A percentile compares a stretch with the other conserved stretches of the same genome.
These are phyloP conservation scores for Pelobates cultripes DNA, from an alignment of 2,797 vertebrate species.

Conservation along the genomic window DNA sequence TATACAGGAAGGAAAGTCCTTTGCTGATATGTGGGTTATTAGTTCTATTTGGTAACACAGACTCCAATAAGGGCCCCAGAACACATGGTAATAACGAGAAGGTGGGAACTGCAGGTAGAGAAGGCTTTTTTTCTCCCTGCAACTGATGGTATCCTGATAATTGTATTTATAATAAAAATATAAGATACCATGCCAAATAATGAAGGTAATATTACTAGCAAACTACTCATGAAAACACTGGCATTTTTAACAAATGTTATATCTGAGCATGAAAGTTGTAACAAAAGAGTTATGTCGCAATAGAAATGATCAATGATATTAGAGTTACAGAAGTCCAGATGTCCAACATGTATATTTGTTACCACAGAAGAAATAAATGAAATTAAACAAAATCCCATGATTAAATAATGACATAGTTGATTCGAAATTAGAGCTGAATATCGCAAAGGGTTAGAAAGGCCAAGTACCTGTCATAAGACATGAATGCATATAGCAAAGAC, in stretches of 20 bases:
- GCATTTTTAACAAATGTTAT: constrained; percentile 50
- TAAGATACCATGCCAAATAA: constrained; percentile 48
- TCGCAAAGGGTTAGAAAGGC: constrained; percentile 15
- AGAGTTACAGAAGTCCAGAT: constrained; percentile 56
- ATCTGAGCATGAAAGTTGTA: constrained; percentile 56
- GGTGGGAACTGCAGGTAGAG: constrained; percentile 37
- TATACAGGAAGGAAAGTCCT: constrained; percentile 60
- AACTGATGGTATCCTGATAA: constrained; percentile 56
- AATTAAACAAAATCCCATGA: not conserved
- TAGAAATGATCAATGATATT: constrained; percentile 58
- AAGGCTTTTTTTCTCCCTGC: constrained; percentile 60
- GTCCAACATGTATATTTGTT: not conserved
- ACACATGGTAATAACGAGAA: constrained; percentile 44
- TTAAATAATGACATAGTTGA: not conserved
- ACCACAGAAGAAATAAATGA: not conserved
- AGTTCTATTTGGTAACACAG: constrained; percentile 55
- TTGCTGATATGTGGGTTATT: constrained; percentile 47
- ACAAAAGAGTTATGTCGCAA: constrained; percentile 55
- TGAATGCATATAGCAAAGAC: constrained; percentile 5
- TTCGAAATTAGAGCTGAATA: constrained; percentile 6
- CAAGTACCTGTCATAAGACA: constrained; percentile 24
- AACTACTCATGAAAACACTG: constrained; percentile 28
- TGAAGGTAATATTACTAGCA: constrained; percentile 38
- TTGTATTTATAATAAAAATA: constrained; percentile 51
- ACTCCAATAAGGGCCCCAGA: constrained; percentile 28